phyloP scores from a whole-genome alignment of 1,140 invertebrate genomes.

The Drosophila sulfurigaster region DNA sequence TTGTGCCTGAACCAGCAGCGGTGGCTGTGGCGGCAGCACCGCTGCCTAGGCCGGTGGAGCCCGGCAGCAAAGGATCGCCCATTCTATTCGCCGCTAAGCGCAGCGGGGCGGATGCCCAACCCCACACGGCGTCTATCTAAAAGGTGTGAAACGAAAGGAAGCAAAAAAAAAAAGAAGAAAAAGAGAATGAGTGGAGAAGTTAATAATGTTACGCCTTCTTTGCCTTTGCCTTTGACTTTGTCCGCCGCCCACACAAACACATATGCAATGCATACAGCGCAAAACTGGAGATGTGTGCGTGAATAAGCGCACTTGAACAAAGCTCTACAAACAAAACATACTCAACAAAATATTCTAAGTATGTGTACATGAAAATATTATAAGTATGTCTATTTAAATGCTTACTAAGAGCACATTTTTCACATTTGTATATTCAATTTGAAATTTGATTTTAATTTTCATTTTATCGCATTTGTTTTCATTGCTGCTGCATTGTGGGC shows the following conservation, averaged over 20 bases:
- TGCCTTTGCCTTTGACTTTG: constrained; percentile 28
- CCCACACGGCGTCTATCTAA: constrained; percentile 95
- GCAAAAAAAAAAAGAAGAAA: neutral
- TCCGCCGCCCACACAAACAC: constrained; percentile 49
- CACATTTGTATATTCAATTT: neutral
- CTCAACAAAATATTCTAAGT: neutral
- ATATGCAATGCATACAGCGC: constrained; percentile 29
- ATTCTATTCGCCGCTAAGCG: constrained; percentile 89
- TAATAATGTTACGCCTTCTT: constrained; percentile 5
- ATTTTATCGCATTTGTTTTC: neutral
- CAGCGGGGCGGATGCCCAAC: constrained; percentile 95
- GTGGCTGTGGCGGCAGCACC: constrained; percentile 89
- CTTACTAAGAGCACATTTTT: neutral
- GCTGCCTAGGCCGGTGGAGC: constrained; percentile 67
- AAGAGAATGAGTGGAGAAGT: constrained; percentile 4
- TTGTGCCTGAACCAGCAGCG: constrained; percentile 49
- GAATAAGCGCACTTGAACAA: neutral
- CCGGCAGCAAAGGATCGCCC: constrained; percentile 88
- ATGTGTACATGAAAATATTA: neutral
- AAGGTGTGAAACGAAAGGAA: constrained; percentile 2
- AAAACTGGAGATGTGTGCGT: constrained; percentile 16
- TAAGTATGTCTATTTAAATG: neutral
- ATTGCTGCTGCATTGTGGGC: neutral
- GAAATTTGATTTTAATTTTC: neutral
- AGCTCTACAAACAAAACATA: neutral